Conservation (phyloP, 2,888 invertebrate species). For the Arctia plantaginis region DNA sequence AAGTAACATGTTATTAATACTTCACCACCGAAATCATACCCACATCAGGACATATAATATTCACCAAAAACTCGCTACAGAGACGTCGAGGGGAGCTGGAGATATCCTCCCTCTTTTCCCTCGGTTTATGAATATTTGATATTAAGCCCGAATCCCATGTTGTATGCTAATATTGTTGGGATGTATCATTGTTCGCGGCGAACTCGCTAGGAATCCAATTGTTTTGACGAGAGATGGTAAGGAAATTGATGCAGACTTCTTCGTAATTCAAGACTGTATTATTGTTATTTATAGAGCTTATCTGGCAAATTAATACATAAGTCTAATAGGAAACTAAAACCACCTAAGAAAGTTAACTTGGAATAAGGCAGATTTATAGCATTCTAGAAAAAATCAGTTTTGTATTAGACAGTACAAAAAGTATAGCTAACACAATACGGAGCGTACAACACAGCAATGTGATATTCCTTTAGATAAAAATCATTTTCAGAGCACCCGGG, state of each 20-base stretch:
- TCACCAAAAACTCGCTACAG: slow-evolving; percentile 26
- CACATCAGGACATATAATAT: slow-evolving; percentile 26
- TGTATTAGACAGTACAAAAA: background rate
- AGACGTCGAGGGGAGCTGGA: slow-evolving; percentile 41
- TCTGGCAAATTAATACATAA: too few species aligned
- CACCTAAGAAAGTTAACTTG: too few species aligned
- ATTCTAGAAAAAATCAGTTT: background rate
- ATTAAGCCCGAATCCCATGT: slow-evolving; percentile 55
- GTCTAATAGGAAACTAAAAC: background rate
- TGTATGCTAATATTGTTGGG: slow-evolving; percentile 57
- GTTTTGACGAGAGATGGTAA: background rate
- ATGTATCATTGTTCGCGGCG: slow-evolving; percentile 13
- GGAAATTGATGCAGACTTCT: background rate
- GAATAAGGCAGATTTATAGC: background rate
- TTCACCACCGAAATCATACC: slow-evolving; percentile 1
- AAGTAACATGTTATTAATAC: background rate
- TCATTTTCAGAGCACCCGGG: background rate
- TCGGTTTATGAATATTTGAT: slow-evolving; percentile 80
- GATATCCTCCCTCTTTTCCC: slow-evolving; percentile 34
- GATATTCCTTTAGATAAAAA: background rate
- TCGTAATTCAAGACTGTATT: background rate
- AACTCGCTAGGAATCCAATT: background rate
- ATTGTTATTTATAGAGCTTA: background rate
- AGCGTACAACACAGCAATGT: background rate
- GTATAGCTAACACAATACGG: background rate